Base-by-base conservation (phyloP, 1,140 invertebrate species). In the Drosophila kanapiae region DNA sequence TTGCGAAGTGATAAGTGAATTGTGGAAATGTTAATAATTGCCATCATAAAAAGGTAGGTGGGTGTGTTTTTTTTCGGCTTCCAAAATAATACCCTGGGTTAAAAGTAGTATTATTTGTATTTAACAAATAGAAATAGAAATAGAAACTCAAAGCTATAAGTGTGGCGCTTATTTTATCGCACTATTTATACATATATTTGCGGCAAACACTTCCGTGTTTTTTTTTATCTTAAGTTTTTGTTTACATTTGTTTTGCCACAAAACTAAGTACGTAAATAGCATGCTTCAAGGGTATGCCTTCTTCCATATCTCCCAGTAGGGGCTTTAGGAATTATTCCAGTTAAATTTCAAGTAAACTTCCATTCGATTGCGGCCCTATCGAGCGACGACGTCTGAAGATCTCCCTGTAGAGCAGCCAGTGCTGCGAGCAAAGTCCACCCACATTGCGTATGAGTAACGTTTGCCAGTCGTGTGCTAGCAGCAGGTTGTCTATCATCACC, bases 381-480 rank as follows among this genome's bases (percentile, higher is more conserved):
- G 29, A 33, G 1, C 23, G 40, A 1, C 43, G 9, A 14, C 23
- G 81, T 78, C 68, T 78, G 40, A 48, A 59, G 76, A 68, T 80
- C 54, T 57, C 40, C 45, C 37, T 35, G 16, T 27, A 14, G 10
- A 23, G 23, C 7, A 35, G 35, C 11, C 1, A 33, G 43, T 35
- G n/a, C 23, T 31, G 31, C 33, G 70, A 11, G 38, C 80, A 83
- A 88, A 77, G 83, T 86, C 31, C 75, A 42, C 8, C 56, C 9
- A 56, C 75, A n/a, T 18, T 62, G 45, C 80, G 84, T 80, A 80
- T 87, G 84, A 90, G 80, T 90, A 87, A 84, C 71, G 4, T 54
- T 18, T 7, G 4, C n/a, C 6, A 11, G 43, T 27, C 49, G 40
- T 71, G 59, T 63, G 47, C 59, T 37, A 27, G 49, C 31, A 2